These are phyloP conservation scores for Mya arenaria DNA, from an alignment of 1,140 invertebrate species.

Conservation along the genomic window DNA sequence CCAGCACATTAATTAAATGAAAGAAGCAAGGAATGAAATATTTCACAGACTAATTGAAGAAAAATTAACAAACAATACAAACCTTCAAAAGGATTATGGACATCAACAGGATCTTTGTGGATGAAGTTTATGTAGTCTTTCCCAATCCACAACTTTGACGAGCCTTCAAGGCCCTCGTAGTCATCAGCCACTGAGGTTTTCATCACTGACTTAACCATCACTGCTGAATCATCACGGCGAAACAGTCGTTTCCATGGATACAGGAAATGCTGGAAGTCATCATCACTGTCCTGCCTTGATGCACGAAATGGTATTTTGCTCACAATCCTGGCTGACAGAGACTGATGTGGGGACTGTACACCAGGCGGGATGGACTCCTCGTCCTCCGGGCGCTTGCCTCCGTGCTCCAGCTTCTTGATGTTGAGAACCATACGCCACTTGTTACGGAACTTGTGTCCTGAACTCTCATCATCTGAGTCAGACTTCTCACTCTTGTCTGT, in stretches of 20 bases:
- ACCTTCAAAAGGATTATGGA: slow-evolving; percentile 92
- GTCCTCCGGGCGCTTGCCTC: slow-evolving; percentile 54
- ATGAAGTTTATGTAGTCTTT: slow-evolving; percentile 99
- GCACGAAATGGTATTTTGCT: not conserved
- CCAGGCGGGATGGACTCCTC: slow-evolving; percentile 49
- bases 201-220: slow-evolving; percentile 46
- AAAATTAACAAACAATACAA: not conserved
- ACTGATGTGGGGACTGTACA: slow-evolving; percentile 1
- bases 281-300: slow-evolving; percentile 21
- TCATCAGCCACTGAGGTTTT: slow-evolving; percentile 41
- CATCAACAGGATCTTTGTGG: slow-evolving; percentile 96
- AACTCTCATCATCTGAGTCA: slow-evolving; percentile 33
- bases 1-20: too few relatives aligned
- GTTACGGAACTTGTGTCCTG: slow-evolving; percentile 25
- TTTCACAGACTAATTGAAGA: too few relatives aligned
- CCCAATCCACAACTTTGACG: slow-evolving; percentile 95
- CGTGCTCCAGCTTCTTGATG: slow-evolving; percentile 73
- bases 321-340: slow-evolving; percentile 29
- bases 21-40: too few relatives aligned
- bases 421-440: slow-evolving; percentile 75
- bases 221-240: slow-evolving; percentile 11
- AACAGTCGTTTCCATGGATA: slow-evolving; percentile 48
- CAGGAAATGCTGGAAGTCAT: slow-evolving; percentile 2
- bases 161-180: slow-evolving; percentile 66
- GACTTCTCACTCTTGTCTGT: slow-evolving; percentile 3